Base-by-base conservation (phyloP, 2,888 invertebrate genomes). In the Corythucha ciliata region DNA sequence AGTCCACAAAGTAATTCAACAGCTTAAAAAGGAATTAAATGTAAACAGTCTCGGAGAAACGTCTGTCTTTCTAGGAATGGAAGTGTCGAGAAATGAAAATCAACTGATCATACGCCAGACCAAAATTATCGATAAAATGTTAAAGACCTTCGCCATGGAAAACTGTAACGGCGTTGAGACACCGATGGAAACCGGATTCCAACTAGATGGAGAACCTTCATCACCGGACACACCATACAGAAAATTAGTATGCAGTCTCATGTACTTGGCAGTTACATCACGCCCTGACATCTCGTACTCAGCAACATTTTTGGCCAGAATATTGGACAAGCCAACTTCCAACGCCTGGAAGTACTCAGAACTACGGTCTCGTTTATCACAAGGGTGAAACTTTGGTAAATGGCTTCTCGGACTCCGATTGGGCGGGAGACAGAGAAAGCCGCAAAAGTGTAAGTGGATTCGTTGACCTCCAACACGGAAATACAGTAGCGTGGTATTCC, bases 361-460 rank as follows among this genome's bases (percentile, higher is more conserved):
- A 29, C 29, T 10, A 29, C 10, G 29, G 29, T 10, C 29, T n/a
- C n/a, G n/a, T n/a, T 36, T 36, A 14, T 36, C 36, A 14, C 7
- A 36, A 14, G 14, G 14, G 14, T 10, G n/a, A n/a, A n/a, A n/a
- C n/a, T n/a, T n/a, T n/a, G n/a, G n/a, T n/a, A n/a, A 12, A 36
- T 12, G 20, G 14, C 29, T n/a, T 24, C 21, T 14, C 41, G 16
- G 22, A 32, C n/a, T 22, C 18, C 12, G 44, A 37, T n/a, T 25
- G 44, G 7, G 50, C 49, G n/a, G 47, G 37, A 5, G 48, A 55
- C 22, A 22, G 45, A 20, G 36, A 33, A 32, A 24, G 29, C 4
- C 24, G 55, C 10, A 55, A 49, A 25, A 49, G 49, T 24, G 33
- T 44, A n/a, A 55, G 53, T 34, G 53, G 55, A 10, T 48, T 45